A percentile compares a stretch with the other conserved stretches of the same genome.
Evolutionary conservation across 1,140 invertebrate genomes (phyloP).

Genomic region (Drosophila leontia): DNA sequence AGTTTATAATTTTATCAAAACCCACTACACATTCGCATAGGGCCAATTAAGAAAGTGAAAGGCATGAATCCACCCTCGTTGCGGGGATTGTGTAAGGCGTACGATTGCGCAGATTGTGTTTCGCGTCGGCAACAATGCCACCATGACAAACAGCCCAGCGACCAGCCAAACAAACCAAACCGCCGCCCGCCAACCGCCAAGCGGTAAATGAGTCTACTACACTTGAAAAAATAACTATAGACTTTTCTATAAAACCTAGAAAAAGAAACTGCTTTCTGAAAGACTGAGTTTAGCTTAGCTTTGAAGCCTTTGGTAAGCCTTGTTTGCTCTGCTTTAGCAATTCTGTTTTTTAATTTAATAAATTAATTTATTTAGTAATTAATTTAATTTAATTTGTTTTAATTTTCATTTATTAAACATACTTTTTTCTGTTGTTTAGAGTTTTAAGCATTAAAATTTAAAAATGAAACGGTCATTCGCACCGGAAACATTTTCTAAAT

Average conservation of each 20-base stretch:
- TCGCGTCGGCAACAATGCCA: slow-evolving; percentile 75
- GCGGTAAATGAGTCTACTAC: slow-evolving; percentile 28
- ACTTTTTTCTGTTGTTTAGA: neutral
- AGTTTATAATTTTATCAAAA: neutral
- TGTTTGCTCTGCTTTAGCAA: neutral
- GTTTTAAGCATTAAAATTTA: neutral
- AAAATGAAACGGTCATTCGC: neutral
- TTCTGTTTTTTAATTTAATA: neutral
- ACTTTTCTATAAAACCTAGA: too few relatives aligned
- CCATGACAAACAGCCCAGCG: slow-evolving; percentile 69
- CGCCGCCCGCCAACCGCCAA: slow-evolving; percentile 35
- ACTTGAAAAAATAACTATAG: slow-evolving; percentile 1
- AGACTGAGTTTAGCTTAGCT: too few relatives aligned
- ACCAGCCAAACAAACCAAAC: slow-evolving; percentile 39
- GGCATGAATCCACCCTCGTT: slow-evolving; percentile 34
- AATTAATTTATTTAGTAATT: too few relatives aligned
- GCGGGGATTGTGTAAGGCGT: slow-evolving; percentile 68
- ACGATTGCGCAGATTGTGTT: slow-evolving; percentile 78
- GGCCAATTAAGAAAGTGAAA: neutral
- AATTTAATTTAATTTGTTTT: neutral
- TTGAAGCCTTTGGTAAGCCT: too few relatives aligned
- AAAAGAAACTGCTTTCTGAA: neutral
- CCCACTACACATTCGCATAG: neutral
- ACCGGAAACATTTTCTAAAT: slow-evolving; percentile 13
- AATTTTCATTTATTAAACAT: neutral